These are phyloP conservation scores for Meliscaeva auricollis DNA, from an alignment of 2,888 invertebrate genomes.

Conservation along the genomic window DNA sequence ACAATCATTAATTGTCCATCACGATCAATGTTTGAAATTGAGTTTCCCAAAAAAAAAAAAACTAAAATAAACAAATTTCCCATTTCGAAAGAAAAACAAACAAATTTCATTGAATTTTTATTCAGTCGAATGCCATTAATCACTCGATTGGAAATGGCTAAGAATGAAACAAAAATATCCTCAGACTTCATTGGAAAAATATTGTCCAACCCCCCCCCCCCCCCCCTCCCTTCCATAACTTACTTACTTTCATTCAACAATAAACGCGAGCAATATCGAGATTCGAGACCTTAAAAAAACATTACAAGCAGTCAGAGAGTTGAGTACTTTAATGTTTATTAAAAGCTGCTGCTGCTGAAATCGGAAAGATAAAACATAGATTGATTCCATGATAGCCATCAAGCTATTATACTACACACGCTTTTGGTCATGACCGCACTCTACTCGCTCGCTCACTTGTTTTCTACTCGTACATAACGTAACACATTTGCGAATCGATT, in stretches of 20 bases:
- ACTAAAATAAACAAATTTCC: constrained; percentile 25
- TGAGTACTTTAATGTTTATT: constrained; percentile 29
- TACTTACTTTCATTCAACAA: too few species aligned
- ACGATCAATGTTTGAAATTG: constrained; percentile 5
- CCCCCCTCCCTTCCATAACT: too few species aligned
- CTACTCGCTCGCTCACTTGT: background rate
- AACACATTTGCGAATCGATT: constrained; percentile 34
- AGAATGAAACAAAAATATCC: too few species aligned
- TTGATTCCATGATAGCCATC: constrained; percentile 27
- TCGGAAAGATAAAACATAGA: constrained; percentile 35
- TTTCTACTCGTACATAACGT: constrained; percentile 5
- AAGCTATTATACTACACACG: background rate
- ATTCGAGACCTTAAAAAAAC: background rate
- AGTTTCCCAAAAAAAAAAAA: background rate
- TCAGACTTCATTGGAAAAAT: constrained; percentile 12
- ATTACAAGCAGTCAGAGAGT: constrained; percentile 1
- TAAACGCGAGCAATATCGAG: too few species aligned
- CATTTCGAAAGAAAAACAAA: background rate
- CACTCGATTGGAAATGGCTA: background rate
- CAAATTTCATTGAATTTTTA: constrained; percentile 14
- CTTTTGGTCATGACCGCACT: constrained; percentile 36
- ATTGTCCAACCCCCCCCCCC: too few species aligned
- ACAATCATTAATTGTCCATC: background rate
- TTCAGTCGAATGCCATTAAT: constrained; percentile 27
- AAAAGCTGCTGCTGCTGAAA: constrained; percentile 14